These are phyloP conservation scores for Bradynema listronoti DNA, from an alignment of 1,140 invertebrate genomes.

Conservation along the genomic window DNA sequence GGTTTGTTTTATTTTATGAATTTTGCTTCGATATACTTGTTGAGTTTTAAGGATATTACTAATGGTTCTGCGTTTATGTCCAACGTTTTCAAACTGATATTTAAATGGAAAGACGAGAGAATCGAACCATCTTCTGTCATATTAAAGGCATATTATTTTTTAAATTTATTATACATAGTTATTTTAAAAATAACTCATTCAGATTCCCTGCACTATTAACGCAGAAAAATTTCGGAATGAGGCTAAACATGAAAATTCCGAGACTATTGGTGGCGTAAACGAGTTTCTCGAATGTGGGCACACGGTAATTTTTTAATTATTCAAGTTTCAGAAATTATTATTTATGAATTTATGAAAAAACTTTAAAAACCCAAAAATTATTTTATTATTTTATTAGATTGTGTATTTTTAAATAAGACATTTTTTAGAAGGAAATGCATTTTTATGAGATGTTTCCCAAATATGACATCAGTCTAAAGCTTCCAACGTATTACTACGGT, in stretches of 20 bases:
- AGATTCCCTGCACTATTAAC: constrained; percentile 11
- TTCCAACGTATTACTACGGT: constrained; percentile 41
- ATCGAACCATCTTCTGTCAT: constrained; percentile 15
- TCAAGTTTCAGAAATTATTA: background rate
- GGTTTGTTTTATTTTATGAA: constrained; percentile 5
- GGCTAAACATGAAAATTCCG: background rate
- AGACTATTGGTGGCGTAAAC: background rate
- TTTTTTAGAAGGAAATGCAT: constrained; percentile 33
- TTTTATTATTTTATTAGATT: constrained; percentile 4
- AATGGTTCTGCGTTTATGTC: constrained; percentile 31
- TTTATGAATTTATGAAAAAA: background rate
- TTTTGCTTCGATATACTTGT: background rate
- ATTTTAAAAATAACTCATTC: constrained; percentile 1
- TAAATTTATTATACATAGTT: background rate
- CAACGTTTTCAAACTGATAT: constrained; percentile 14
- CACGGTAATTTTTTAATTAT: constrained; percentile 2
- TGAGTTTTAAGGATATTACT: constrained; percentile 3
- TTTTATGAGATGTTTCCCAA: constrained; percentile 40
- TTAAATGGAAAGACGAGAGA: constrained; percentile 20
- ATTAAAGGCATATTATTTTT: constrained; percentile 11
- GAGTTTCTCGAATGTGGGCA: constrained; percentile 9
- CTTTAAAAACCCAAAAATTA: constrained; percentile 4
- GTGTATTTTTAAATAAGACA: background rate
- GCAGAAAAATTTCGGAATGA: background rate
- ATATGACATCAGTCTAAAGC: constrained; percentile 18